phyloP scores from a whole-genome alignment of 2,113 vertebrate species.

The Ceyx margarethae region DNA sequence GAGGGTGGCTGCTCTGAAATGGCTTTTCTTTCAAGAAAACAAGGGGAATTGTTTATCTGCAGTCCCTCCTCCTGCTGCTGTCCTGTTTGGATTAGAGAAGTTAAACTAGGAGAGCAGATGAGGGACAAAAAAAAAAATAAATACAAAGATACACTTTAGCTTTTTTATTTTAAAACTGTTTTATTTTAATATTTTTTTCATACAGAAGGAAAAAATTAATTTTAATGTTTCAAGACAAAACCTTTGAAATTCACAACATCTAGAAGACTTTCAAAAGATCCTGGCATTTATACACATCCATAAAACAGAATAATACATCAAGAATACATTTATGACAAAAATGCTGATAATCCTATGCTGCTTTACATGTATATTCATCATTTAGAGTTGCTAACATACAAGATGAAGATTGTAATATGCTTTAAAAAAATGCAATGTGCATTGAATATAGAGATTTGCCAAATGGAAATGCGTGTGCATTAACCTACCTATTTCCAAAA shows the following conservation, averaged over 20 bases:
- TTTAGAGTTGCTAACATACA: neutral
- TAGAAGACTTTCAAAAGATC: neutral
- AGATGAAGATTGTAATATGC: neutral
- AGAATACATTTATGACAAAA: neutral
- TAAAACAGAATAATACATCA: neutral
- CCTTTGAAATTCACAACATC: neutral
- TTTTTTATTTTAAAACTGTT: neutral
- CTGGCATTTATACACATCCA: neutral
- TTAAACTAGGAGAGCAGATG: neutral
- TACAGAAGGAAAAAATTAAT: neutral
- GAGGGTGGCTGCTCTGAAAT: neutral
- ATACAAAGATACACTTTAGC: neutral
- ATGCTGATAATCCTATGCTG: neutral
- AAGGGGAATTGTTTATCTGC: neutral
- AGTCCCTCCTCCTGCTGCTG: neutral
- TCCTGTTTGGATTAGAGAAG: neutral
- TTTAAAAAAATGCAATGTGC: neutral
- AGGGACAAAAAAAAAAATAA: neutral
- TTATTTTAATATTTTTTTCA: neutral
- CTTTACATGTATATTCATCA: neutral
- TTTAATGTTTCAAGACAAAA: neutral
- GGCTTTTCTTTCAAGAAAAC: neutral
- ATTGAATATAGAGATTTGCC: neutral
- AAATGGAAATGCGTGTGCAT: neutral
- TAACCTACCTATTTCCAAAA: neutral